Evolutionary conservation across 1,140 invertebrate genomes (phyloP).

Genomic region (Drosophila arizonae): DNA sequence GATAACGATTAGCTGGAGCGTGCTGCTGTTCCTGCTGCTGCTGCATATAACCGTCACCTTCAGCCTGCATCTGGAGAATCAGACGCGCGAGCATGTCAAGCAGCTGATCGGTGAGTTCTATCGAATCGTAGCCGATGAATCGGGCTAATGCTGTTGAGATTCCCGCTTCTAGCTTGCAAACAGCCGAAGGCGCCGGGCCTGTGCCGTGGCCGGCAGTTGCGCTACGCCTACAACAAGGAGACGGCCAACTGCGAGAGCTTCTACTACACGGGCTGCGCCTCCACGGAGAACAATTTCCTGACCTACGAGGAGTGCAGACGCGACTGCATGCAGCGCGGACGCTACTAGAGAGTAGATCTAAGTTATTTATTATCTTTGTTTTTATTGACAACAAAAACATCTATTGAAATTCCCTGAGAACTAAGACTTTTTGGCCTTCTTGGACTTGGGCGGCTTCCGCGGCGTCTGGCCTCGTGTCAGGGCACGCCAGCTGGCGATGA

Average conservation of each 20-base stretch:
- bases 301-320: conserved; percentile 79
- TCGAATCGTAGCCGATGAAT: neutral
- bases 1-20: conserved; percentile 33
- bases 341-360: conserved; percentile 40
- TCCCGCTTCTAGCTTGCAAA: conserved; percentile 54
- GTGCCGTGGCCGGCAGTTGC: conserved; percentile 61
- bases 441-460: neutral
- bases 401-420: neutral
- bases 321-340: conserved; percentile 70
- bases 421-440: neutral
- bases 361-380: neutral
- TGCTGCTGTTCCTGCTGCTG: conserved; percentile 28
- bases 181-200: conserved; percentile 70
- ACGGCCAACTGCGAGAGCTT: conserved; percentile 75
- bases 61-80: conserved; percentile 57
- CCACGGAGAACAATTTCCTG: conserved; percentile 72
- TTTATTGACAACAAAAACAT: conserved; percentile 9
- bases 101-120: conserved; percentile 47
- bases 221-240: conserved; percentile 71
- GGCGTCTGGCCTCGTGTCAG: neutral
- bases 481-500: conserved; percentile 15
- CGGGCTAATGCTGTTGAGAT: neutral
- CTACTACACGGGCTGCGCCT: conserved; percentile 71
- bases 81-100: conserved; percentile 38
- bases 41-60: conserved; percentile 5